A percentile compares a stretch with the other conserved stretches of the same genome.
Conservation (phyloP, 2,797 vertebrate species). For the Arrhamphus sclerolepis region DNA sequence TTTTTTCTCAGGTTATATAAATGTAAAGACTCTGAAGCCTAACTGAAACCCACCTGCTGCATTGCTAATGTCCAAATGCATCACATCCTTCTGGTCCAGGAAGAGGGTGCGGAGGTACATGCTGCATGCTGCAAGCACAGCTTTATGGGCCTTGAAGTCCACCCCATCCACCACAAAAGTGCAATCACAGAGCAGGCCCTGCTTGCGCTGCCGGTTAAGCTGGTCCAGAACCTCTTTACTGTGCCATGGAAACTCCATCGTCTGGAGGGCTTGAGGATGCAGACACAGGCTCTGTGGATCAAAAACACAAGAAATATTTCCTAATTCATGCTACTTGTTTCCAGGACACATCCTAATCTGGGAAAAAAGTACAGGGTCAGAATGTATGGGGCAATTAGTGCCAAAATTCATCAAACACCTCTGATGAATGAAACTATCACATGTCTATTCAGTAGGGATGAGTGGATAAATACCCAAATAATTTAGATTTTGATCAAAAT, state of each 20-base stretch:
- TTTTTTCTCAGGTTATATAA: too few relatives aligned
- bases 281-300: constrained; percentile 12
- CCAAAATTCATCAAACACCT: too few relatives aligned
- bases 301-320: background rate
- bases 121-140: constrained; percentile 94
- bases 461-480: too few relatives aligned
- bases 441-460: too few relatives aligned
- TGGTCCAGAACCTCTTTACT: constrained; percentile 92
- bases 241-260: constrained; percentile 98
- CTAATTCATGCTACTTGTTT: background rate
- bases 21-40: too few relatives aligned
- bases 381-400: too few relatives aligned
- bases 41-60: constrained; percentile 84
- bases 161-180: constrained; percentile 97
- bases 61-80: constrained; percentile 98
- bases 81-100: constrained; percentile 96
- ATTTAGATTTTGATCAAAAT: too few relatives aligned
- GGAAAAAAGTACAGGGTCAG: too few relatives aligned
- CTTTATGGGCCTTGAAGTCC: constrained; percentile 97
- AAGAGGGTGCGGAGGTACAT: constrained; percentile 97
- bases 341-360: too few relatives aligned
- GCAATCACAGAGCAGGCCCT: constrained; percentile 94
- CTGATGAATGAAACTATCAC: too few relatives aligned
- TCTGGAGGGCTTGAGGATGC: constrained; percentile 23
- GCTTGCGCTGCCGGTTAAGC: constrained; percentile 92